Base-by-base conservation (phyloP, 2,797 vertebrate species). In the Molossus alvarezi region DNA sequence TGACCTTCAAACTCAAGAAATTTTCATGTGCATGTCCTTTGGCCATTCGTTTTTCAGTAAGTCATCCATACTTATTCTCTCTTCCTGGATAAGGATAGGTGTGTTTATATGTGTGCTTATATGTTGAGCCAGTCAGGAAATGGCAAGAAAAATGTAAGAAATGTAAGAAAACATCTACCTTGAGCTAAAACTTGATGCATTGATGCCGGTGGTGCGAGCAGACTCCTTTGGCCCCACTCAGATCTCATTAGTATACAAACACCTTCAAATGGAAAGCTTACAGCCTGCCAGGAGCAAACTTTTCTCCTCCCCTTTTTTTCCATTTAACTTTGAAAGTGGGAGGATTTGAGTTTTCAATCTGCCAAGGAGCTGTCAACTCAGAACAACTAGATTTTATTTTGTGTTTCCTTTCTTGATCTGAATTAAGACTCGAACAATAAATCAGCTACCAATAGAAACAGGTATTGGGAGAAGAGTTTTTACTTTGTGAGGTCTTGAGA, bases 341-440 rank as follows among this genome's bases (percentile, higher is more conserved):
- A 94, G 83, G 69, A 94, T 89, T 92, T 97, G 53, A 64, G 85
- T 81, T 95, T 93, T 95, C 88, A 41, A 96, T 79, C 80, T 96
- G 80, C 67, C 86, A 96, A 85, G 72, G 57, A 97, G 6, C 79
- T 93, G 82, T 95, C 33, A 67, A 37, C 76, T 94, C n/a, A 90
- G 76, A 97, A 80, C 75, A 88, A 92, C 84, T 91, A 88, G 53
- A 91, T 96, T 91, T 95, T 86, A 81, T 91, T 95, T 97, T 55
- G 29, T 85, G 57, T 83, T 82, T 95, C 62, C 60, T 90, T 88
- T 89, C 45, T 95, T 93, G 37, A 85, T 94, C 75, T 95, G 51
- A n/a, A 93, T 96, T 88, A 93, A 96, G 73, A 86, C 48, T 41
- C 62, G 15, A 93, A 69, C 37, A 75, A 83, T 53, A 77, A 85